A percentile compares a stretch with the other conserved stretches of the same genome.
These are phyloP conservation scores for Sterrhoptilus dennistouni DNA, from an alignment of 2,113 vertebrate genomes.

Conservation along the genomic window DNA sequence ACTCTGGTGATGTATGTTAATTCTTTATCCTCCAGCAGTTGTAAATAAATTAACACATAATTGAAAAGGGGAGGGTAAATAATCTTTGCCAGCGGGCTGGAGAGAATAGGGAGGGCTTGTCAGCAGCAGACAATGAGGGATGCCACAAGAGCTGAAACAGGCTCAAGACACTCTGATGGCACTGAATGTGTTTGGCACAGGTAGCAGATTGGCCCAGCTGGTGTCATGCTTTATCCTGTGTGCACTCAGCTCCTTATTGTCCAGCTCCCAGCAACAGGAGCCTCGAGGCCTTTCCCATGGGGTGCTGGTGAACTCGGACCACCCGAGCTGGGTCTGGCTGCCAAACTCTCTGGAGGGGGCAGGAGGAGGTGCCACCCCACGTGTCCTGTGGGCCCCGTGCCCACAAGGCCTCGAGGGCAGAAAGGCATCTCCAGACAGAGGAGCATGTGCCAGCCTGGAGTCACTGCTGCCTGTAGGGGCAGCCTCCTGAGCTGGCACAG, in stretches of 20 bases:
- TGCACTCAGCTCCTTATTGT: background rate
- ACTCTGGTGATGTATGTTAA: constrained; percentile 12
- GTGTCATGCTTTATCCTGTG: background rate
- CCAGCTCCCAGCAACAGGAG: constrained; percentile 48
- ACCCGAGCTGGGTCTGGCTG: background rate
- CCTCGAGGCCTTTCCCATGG: constrained; percentile 40
- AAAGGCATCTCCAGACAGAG: background rate
- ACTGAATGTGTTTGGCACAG: background rate
- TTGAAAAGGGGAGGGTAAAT: constrained; percentile 7
- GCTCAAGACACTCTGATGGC: constrained; percentile 5
- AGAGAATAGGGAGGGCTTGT: constrained; percentile 12
- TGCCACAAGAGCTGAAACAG: constrained; percentile 24
- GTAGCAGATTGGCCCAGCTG: constrained; percentile 27
- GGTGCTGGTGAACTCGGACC: background rate
- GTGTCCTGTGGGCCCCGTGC: background rate
- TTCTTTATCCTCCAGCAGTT: background rate
- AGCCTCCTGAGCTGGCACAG: background rate
- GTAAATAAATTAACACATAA: constrained; percentile 28
- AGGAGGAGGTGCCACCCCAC: background rate
- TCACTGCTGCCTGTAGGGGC: background rate
- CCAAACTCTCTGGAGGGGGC: background rate
- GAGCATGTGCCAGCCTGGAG: background rate
- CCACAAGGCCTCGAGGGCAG: background rate
- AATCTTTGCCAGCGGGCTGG: background rate
- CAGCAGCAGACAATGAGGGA: constrained; percentile 29